Evolutionary conservation across 2,797 vertebrate genomes (phyloP).

Genomic region (Botia almorhae): DNA sequence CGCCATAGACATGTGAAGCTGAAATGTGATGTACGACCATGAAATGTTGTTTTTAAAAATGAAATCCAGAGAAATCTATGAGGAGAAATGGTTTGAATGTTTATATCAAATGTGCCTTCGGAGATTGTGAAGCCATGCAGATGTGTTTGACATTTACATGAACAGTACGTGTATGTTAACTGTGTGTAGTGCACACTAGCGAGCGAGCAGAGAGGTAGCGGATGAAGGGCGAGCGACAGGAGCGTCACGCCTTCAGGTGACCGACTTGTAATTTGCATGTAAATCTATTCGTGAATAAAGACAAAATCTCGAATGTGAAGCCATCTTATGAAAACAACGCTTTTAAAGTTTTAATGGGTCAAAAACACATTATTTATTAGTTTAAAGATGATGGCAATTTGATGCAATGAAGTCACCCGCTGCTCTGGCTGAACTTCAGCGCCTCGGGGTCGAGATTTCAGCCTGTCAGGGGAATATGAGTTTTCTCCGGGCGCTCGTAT

Average conservation of each 20-base stretch:
- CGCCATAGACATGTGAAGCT: not conserved
- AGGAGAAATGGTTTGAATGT: not conserved
- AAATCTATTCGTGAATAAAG: no score
- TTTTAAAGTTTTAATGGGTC: no score
- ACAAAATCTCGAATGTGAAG: no score
- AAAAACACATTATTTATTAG: no score
- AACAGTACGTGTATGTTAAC: not conserved
- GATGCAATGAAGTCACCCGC: conserved; percentile 49
- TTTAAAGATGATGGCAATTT: conserved; percentile 29
- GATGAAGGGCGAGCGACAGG: conserved; percentile 1
- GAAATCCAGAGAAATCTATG: not conserved
- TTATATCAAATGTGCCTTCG: not conserved
- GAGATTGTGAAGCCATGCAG: not conserved
- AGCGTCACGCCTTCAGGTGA: conserved; percentile 25
- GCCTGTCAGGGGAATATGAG: conserved; percentile 21
- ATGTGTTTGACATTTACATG: not conserved
- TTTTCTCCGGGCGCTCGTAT: no score
- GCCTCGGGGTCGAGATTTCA: conserved; percentile 12
- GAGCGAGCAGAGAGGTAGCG: conserved; percentile 44
- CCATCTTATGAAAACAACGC: no score
- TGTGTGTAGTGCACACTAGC: conserved; percentile 3
- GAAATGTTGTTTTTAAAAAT: not conserved
- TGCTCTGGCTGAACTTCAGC: conserved; percentile 31
- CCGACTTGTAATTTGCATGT: conserved; percentile 17
- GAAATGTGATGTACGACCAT: not conserved